Percentiles rank a stretch among this genome's conserved stretches.
Evolutionary conservation across 2,797 vertebrate genomes (phyloP).

Genomic region (Loriculus beryllinus): DNA sequence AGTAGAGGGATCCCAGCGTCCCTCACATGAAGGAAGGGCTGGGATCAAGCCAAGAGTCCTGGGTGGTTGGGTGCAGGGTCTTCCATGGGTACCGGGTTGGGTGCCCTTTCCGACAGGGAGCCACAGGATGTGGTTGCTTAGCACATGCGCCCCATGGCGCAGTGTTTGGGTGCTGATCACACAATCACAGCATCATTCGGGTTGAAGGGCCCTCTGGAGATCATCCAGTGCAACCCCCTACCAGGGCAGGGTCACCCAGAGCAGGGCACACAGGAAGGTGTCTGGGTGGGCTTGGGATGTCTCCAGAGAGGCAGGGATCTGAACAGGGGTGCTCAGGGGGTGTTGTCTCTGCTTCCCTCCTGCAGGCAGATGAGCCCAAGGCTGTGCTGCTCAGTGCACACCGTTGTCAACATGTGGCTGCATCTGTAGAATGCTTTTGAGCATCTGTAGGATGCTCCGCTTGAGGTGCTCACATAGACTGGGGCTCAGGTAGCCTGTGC

Average conservation of each 20-base stretch:
- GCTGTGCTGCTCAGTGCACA: rapidly evolving
- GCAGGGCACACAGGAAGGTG: not conserved
- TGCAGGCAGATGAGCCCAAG: not conserved
- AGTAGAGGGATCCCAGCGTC: not conserved
- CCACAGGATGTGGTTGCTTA: rapidly evolving
- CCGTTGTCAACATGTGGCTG: rapidly evolving
- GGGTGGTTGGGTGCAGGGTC: too few relatives aligned
- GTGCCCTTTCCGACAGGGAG: rapidly evolving
- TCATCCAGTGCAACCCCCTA: not conserved
- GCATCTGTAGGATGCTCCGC: rapidly evolving
- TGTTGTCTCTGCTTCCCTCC: not conserved
- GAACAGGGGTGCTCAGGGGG: not conserved
- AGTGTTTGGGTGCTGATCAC: not conserved
- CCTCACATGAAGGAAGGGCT: rapidly evolving
- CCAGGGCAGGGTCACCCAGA: not conserved
- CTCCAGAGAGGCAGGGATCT: not conserved
- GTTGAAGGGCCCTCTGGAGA: not conserved
- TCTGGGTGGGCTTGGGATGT: not conserved
- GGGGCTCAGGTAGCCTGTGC: not conserved
- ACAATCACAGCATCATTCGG: not conserved
- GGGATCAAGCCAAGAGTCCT: not conserved
- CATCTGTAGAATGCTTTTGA: rapidly evolving
- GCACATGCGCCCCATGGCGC: not conserved
- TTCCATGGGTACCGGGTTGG: rapidly evolving
- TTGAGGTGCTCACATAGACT: rapidly evolving